A percentile compares a stretch with the other conserved stretches of the same genome.
These are phyloP conservation scores for Gymnopithys bicolor DNA, from an alignment of 2,797 vertebrate species.

Conservation along the genomic window DNA sequence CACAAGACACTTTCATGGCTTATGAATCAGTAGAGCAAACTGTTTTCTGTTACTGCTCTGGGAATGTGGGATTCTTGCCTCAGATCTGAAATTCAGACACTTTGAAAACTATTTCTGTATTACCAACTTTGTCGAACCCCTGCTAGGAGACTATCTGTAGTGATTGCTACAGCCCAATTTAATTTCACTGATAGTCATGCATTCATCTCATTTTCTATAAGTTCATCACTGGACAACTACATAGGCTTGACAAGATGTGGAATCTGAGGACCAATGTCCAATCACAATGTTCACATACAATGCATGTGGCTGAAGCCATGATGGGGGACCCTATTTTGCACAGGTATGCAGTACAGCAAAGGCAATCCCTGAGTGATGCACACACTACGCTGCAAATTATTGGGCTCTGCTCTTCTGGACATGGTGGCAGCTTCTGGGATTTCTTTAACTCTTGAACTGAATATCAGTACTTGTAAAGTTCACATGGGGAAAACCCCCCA, in stretches of 20 bases:
- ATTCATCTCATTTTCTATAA: not conserved
- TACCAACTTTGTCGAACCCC: not conserved
- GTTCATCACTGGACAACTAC: not conserved
- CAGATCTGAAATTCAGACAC: not conserved
- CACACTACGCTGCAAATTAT: not conserved
- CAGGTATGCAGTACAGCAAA: not conserved
- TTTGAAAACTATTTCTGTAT: not conserved
- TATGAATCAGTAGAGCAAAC: not conserved
- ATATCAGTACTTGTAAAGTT: not conserved
- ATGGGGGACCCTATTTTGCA: not conserved
- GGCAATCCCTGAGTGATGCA: not conserved
- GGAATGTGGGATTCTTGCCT: not conserved
- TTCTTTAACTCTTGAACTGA: not conserved
- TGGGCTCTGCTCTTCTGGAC: not conserved
- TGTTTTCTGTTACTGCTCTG: not conserved
- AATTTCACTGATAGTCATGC: not conserved
- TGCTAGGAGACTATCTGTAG: not conserved
- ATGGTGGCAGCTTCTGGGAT: not conserved
- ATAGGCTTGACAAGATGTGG: rapidly evolving
- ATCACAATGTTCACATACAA: not conserved
- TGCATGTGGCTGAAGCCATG: not conserved
- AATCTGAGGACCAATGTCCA: not conserved
- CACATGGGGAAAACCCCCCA: not conserved
- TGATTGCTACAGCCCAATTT: not conserved
- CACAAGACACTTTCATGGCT: not conserved